Percentiles rank a stretch among this genome's conserved stretches.
These are phyloP conservation scores for Pseudococcus jackbeardsleyi DNA, from an alignment of 2,888 invertebrate genomes.

Conservation along the genomic window DNA sequence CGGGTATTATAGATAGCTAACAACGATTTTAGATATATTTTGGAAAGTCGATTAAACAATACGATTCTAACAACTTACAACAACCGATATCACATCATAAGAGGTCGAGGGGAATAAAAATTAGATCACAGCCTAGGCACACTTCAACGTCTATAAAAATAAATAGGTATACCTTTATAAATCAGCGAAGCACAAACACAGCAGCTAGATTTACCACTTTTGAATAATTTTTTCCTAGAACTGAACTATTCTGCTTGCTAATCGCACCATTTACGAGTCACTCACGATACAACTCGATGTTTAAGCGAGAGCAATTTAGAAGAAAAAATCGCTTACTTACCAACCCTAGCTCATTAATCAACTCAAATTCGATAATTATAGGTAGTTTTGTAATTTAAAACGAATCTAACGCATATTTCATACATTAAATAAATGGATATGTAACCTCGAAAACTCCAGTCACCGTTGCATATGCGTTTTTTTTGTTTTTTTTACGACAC, in stretches of 20 bases:
- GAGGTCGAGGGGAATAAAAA: neutral
- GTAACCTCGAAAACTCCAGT: slow-evolving; percentile 35
- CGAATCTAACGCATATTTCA: neutral
- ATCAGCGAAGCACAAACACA: neutral
- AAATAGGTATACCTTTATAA: neutral
- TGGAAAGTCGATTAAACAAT: neutral
- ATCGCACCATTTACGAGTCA: slow-evolving; percentile 8
- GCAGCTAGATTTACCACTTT: neutral
- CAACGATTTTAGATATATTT: neutral
- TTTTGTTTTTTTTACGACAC: neutral
- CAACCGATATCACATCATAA: no score
- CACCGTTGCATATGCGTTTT: neutral
- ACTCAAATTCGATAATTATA: slow-evolving; percentile 47
- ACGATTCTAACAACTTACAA: neutral
- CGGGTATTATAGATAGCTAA: neutral
- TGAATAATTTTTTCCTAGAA: neutral
- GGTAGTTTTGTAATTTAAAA: slow-evolving; percentile 5
- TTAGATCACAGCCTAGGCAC: neutral
- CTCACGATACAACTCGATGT: neutral
- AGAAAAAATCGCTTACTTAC: neutral
- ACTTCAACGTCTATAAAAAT: neutral
- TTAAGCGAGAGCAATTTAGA: neutral
- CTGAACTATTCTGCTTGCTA: neutral
- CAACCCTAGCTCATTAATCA: neutral
- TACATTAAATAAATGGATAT: neutral